Base-by-base conservation (phyloP, 2,797 vertebrate species). In the Mus caroli region DNA sequence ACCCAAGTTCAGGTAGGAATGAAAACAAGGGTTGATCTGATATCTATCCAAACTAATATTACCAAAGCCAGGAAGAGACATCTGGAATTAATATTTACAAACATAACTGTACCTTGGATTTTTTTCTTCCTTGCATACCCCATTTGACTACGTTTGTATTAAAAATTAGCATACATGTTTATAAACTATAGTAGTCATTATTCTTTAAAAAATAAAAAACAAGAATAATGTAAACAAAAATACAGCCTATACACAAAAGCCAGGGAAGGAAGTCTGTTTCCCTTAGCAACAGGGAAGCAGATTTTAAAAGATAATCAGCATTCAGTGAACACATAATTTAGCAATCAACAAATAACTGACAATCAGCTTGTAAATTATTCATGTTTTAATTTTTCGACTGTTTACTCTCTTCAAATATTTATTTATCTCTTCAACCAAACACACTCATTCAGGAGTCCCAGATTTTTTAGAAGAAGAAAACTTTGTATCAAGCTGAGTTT, bases 311-410 rank as follows among this genome's bases (percentile, higher is more conserved):
- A 83, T 13, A 83, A 91, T 95, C 95, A 97, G 94, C 58, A 84
- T 80, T 94, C 76, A 58, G 79, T 88, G 89, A 97, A 95, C 97
- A 96, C 67, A 94, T 94, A 97, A 97, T 97, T 97, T 97, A 97
- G 95, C 92, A 97, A 97, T 97, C 97, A 97, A 97, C 96, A 97
- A 96, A 97, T 97, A 97, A 96, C 83, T 96, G 95, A 95, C 94
- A 96, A 90, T 79, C 76, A 89, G 92, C 92, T 85, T 94, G 90
- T 97, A 96, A 97, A 98, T 97, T 97, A 98, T 97, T 97, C 96
- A 97, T 96, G 95, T 95, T 96, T 97, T 97, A 97, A 97, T 97
- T 97, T 97, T 97, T 97, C 89, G 92, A 91, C 79, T 97, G 93
- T 97, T 98, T 97, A 95, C 50, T 94, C 79, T 88, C 94, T 95